Conservation (phyloP, 2,888 invertebrate species). For the Geophilus truncorum region DNA sequence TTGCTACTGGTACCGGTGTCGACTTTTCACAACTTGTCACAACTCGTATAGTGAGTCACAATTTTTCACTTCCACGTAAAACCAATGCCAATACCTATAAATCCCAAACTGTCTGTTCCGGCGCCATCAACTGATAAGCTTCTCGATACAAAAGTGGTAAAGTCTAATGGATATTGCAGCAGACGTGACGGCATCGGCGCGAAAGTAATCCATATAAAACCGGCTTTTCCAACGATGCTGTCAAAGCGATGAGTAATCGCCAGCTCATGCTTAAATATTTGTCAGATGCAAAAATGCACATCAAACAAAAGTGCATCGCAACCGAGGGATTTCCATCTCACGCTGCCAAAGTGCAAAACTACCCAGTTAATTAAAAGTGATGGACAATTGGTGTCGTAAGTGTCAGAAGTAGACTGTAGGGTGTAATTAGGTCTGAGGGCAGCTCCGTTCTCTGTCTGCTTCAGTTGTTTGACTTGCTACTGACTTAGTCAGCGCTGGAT, state of each 20-base stretch:
- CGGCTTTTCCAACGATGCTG: neutral
- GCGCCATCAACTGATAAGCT: neutral
- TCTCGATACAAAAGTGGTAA: neutral
- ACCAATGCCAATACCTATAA: no score
- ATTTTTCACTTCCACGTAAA: no score
- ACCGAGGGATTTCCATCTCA: neutral
- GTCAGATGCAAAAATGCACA: neutral
- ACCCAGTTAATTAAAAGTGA: constrained; percentile 14
- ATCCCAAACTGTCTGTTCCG: no score
- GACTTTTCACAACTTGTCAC: no score
- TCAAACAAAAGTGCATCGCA: neutral
- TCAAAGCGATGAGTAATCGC: neutral
- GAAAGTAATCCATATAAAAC: neutral
- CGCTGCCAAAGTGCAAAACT: neutral
- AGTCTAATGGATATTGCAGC: neutral
- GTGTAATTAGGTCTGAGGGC: constrained; percentile 7
- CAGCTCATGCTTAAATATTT: neutral
- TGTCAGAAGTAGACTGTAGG: neutral
- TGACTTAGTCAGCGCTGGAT: neutral
- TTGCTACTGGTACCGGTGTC: no score
- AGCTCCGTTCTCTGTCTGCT: neutral
- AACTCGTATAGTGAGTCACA: no score
- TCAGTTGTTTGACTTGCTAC: neutral
- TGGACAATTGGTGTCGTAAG: neutral
- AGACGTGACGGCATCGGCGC: neutral